phyloP scores from a whole-genome alignment of 1,140 invertebrate species.

The Odontomachus brunneus region DNA sequence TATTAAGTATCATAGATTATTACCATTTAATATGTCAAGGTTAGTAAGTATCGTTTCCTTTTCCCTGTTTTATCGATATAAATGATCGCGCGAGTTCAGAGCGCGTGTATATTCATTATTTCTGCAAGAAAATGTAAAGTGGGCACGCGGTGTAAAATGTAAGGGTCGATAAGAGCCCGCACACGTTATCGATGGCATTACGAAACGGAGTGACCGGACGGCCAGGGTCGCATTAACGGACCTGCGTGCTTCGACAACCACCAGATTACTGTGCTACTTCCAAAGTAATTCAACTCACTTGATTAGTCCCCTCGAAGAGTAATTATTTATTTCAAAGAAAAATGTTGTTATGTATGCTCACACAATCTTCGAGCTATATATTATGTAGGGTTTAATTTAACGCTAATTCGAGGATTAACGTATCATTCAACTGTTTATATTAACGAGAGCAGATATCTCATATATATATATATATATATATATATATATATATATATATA shows the following conservation, averaged over 20 bases:
- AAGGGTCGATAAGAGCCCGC: conserved; percentile 38
- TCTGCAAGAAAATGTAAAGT: conserved; percentile 51
- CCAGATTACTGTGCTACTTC: conserved; percentile 15
- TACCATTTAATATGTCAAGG: conserved; percentile 36
- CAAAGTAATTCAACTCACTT: conserved; percentile 3
- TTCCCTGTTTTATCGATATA: conserved; percentile 40
- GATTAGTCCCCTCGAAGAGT: not conserved
- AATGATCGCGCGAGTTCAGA: conserved; percentile 3
- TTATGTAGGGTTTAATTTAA: not conserved
- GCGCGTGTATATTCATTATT: conserved; percentile 39
- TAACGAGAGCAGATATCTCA: too few relatives aligned
- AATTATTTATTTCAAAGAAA: not conserved
- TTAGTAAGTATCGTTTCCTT: conserved; percentile 23
- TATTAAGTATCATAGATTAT: conserved; percentile 1
- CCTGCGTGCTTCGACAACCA: conserved; percentile 27
- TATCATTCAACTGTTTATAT: not conserved
- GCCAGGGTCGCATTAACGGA: conserved; percentile 45
- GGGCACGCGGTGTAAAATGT: not conserved
- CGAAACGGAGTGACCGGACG: conserved; percentile 24
- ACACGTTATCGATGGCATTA: conserved; percentile 39
- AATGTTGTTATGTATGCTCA: not conserved
- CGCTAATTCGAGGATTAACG: not conserved
- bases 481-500: too few relatives aligned
- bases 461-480: too few relatives aligned
- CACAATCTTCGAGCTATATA: not conserved